Percentiles rank a stretch among this genome's conserved stretches.
These are phyloP conservation scores for Heterocephalus glaber DNA, from an alignment of 2,113 vertebrate species.

Conservation along the genomic window DNA sequence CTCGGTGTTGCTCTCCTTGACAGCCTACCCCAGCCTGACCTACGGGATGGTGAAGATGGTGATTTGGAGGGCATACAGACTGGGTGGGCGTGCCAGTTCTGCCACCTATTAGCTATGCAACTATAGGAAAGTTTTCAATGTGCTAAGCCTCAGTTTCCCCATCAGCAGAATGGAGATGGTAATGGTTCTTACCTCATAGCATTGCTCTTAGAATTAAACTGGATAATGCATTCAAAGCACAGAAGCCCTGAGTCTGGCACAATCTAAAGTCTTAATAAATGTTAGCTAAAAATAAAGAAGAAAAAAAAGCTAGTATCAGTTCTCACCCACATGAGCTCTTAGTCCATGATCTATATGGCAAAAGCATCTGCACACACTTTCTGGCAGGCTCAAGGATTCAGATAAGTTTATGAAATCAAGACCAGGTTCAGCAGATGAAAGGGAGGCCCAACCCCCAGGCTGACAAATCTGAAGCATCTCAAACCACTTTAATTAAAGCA, in stretches of 20 bases:
- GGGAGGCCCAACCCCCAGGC: neutral
- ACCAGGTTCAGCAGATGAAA: neutral
- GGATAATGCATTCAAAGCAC: neutral
- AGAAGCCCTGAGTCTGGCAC: neutral
- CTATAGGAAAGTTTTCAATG: neutral
- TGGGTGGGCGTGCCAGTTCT: neutral
- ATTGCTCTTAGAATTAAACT: neutral
- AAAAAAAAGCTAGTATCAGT: neutral
- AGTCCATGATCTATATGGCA: neutral
- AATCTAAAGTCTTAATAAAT: neutral
- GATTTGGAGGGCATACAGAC: neutral
- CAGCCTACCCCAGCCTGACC: neutral
- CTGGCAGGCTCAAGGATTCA: neutral
- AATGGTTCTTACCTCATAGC: neutral
- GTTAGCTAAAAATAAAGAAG: neutral
- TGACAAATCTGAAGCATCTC: neutral
- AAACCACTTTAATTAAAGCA: neutral
- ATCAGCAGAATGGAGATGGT: neutral
- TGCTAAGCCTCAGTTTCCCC: neutral
- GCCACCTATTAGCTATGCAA: neutral
- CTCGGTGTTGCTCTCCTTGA: neutral
- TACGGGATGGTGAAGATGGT: accelerated
- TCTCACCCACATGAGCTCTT: neutral
- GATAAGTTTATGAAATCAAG: neutral
- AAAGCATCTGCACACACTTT: neutral